These are phyloP conservation scores for Tadarida brasiliensis DNA, from an alignment of 2,797 vertebrate species.

Conservation along the genomic window DNA sequence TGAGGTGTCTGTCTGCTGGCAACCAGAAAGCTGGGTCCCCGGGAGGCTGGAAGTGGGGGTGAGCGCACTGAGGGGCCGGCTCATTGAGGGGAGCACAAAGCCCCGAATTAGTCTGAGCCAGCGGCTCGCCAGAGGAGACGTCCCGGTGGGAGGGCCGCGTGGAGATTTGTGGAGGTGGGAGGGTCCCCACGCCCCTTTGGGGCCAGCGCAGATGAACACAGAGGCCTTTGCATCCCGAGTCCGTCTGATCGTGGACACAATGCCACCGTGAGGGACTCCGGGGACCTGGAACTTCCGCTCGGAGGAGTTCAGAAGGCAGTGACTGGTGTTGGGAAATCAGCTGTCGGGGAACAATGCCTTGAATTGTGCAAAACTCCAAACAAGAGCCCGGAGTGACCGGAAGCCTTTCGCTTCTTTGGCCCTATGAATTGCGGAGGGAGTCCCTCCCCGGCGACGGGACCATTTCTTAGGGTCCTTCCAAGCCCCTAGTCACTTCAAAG, in stretches of 20 bases:
- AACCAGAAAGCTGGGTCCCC: background rate
- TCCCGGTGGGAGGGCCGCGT: background rate
- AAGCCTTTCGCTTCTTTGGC: background rate
- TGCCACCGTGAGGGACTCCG: background rate
- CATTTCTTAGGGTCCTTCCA: background rate
- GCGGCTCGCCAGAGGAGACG: background rate
- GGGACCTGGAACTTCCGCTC: slow-evolving; percentile 53
- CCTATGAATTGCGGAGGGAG: background rate
- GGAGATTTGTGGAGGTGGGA: slow-evolving; percentile 66
- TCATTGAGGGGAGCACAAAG: slow-evolving; percentile 66
- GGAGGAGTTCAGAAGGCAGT: slow-evolving; percentile 17
- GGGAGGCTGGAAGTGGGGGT: slow-evolving; percentile 56
- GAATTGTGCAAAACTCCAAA: background rate
- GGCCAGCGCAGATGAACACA: slow-evolving; percentile 31
- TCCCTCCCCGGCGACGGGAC: no score
- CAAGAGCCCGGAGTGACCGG: background rate
- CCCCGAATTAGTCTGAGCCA: slow-evolving; percentile 59
- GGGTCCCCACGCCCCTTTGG: slow-evolving; percentile 22
- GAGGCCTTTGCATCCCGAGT: slow-evolving; percentile 57
- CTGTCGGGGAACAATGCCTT: slow-evolving; percentile 45
- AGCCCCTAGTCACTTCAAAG: background rate
- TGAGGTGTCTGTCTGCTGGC: slow-evolving; percentile 77
- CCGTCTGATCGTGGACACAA: background rate
- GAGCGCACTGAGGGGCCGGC: slow-evolving; percentile 22
- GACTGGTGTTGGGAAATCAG: background rate